Percentiles rank a stretch among this genome's conserved stretches.
Conservation (phyloP, 2,888 invertebrate species). For the Acanthosepion pharaonis region DNA sequence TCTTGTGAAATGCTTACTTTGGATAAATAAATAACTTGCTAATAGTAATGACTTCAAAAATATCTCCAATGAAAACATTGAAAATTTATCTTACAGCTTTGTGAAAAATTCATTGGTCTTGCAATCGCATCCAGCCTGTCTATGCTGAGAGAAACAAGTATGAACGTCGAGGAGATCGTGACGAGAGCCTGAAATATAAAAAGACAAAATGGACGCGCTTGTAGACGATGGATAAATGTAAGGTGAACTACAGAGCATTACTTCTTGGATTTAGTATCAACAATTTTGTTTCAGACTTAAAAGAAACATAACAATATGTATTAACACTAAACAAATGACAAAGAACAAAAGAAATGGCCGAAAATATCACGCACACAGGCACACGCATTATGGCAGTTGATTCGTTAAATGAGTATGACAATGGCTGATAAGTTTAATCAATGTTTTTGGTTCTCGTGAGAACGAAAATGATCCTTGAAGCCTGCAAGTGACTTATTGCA, state of each 20-base stretch:
- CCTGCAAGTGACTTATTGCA: too few relatives aligned
- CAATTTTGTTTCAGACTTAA: not conserved
- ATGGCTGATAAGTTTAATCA: too few relatives aligned
- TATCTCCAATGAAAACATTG: not conserved
- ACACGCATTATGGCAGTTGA: too few relatives aligned
- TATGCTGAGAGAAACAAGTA: constrained; percentile 71
- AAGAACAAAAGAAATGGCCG: not conserved
- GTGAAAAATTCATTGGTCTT: constrained; percentile 70
- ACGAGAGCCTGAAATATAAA: constrained; percentile 62
- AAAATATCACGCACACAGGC: too few relatives aligned
- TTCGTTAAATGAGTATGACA: too few relatives aligned
- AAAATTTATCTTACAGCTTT: constrained; percentile 63
- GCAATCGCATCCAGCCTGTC: constrained; percentile 73
- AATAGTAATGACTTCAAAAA: not conserved
- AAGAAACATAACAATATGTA: not conserved
- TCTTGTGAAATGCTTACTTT: too few relatives aligned
- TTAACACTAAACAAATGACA: not conserved
- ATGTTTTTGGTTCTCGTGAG: too few relatives aligned
- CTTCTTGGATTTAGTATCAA: not conserved
- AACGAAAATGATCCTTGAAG: too few relatives aligned
- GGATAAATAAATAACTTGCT: too few relatives aligned
- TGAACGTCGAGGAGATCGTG: constrained; percentile 69
- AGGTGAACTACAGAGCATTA: too few relatives aligned
- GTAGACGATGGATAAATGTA: too few relatives aligned
- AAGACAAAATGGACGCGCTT: not conserved